Conservation (phyloP, 2,113 vertebrate genomes). For the Microtus montanus region DNA sequence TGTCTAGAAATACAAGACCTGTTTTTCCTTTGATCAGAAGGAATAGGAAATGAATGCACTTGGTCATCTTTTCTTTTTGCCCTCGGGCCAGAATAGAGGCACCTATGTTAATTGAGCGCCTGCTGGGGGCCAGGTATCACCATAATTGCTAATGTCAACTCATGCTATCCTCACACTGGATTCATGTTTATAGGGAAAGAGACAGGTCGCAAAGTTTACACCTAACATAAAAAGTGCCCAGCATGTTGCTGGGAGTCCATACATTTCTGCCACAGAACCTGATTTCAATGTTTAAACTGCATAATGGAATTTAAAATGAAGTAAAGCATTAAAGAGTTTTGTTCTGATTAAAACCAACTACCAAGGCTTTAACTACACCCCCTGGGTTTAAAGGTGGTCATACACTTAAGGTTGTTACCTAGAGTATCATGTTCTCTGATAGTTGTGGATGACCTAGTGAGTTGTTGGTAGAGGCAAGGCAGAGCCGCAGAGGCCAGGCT, state of each 20-base stretch:
- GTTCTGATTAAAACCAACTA: not conserved
- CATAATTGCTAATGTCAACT: not conserved
- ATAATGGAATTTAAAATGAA: constrained; percentile 15
- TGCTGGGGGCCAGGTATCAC: not conserved
- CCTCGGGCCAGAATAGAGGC: not conserved
- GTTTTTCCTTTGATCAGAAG: constrained; percentile 30
- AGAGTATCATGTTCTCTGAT: constrained; percentile 46
- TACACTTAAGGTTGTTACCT: not conserved
- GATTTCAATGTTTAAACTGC: not conserved
- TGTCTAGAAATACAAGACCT: not conserved
- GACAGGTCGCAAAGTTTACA: constrained; percentile 3
- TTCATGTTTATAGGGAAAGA: not conserved
- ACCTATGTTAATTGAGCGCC: not conserved
- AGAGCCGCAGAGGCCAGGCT: not conserved
- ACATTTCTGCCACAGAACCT: not conserved
- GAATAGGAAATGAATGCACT: not conserved
- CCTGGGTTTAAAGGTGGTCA: not conserved
- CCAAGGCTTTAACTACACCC: not conserved
- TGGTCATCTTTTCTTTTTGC: not conserved
- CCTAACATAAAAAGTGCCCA: not conserved
- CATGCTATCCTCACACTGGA: not conserved
- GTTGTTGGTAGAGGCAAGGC: constrained; percentile 15
- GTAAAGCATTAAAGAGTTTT: not conserved
- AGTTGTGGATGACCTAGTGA: constrained; percentile 20
- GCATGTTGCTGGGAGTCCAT: not conserved